Conservation (phyloP, 2,113 vertebrate species). For the Corydoras maculifer region DNA sequence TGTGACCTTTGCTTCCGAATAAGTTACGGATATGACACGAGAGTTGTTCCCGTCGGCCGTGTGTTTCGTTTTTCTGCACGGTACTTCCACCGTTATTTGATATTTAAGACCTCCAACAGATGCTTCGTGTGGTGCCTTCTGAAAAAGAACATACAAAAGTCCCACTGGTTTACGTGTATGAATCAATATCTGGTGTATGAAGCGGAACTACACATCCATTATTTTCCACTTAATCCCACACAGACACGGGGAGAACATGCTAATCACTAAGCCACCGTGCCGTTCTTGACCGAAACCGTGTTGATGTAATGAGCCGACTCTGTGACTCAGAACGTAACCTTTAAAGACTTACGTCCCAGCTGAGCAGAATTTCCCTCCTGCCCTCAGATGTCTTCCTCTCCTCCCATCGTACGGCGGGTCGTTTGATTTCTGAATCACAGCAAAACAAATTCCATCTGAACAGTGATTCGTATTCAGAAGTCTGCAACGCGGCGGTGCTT, state of each 20-base stretch:
- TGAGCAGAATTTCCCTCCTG: slow-evolving; percentile 9
- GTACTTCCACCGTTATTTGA: slow-evolving; percentile 1
- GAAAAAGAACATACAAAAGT: neutral
- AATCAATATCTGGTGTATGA: neutral
- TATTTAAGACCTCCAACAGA: slow-evolving; percentile 35
- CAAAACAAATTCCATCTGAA: neutral
- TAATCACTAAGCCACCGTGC: too few relatives aligned
- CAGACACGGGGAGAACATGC: too few relatives aligned
- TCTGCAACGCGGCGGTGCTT: too few relatives aligned
- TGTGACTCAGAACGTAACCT: too few relatives aligned
- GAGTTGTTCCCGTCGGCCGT: neutral
- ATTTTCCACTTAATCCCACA: too few relatives aligned
- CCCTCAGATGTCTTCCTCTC: neutral
- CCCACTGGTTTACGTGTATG: neutral
- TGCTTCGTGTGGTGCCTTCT: slow-evolving; percentile 28
- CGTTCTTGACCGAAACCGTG: too few relatives aligned
- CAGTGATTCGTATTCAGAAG: too few relatives aligned
- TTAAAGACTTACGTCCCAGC: slow-evolving; percentile 35
- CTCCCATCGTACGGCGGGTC: neutral
- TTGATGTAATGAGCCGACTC: too few relatives aligned
- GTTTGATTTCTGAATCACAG: slow-evolving; percentile 27
- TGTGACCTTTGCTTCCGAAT: slow-evolving; percentile 27
- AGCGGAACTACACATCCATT: too few relatives aligned
- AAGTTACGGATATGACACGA: slow-evolving; percentile 3
- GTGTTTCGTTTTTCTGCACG: slow-evolving; percentile 1